Evolutionary conservation across 2,113 vertebrate species (phyloP).

Genomic region (Hypanus sabinus): DNA sequence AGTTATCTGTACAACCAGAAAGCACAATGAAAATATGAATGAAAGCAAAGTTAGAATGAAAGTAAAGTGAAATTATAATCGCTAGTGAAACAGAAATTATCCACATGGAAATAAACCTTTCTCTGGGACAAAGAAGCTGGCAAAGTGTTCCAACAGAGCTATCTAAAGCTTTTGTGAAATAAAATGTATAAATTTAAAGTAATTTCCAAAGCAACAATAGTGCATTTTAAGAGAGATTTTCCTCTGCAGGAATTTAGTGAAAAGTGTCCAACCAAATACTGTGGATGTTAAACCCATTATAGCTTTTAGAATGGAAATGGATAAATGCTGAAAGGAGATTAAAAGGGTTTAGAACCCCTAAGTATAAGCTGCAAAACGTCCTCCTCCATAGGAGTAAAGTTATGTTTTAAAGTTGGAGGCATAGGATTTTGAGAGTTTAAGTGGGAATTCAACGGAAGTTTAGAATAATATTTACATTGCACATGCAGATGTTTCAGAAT

Average conservation of each 20-base stretch:
- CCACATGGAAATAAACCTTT: not conserved
- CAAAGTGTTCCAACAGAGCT: not conserved
- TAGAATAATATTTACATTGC: not conserved
- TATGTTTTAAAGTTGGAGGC: not conserved
- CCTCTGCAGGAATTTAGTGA: no score
- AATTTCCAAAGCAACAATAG: not conserved
- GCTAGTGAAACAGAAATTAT: no score
- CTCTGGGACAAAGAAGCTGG: not conserved
- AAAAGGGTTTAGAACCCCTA: not conserved
- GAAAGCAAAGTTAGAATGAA: not conserved
- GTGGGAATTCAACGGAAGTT: not conserved
- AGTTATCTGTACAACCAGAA: not conserved
- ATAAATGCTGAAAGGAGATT: not conserved
- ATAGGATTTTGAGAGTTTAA: not conserved
- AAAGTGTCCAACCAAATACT: not conserved
- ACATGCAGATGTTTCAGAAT: not conserved
- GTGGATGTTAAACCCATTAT: not conserved
- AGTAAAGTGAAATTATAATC: not conserved
- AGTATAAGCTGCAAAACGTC: not conserved
- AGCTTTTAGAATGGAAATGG: not conserved
- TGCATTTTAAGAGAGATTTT: not conserved
- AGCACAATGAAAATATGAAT: not conserved
- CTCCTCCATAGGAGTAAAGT: not conserved
- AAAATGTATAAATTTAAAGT: not conserved
- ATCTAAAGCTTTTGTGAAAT: not conserved